Evolutionary conservation across 2,113 vertebrate genomes (phyloP), one percentile per base, ranked within the genome.

Genomic region (Menura novaehollandiae): DNA sequence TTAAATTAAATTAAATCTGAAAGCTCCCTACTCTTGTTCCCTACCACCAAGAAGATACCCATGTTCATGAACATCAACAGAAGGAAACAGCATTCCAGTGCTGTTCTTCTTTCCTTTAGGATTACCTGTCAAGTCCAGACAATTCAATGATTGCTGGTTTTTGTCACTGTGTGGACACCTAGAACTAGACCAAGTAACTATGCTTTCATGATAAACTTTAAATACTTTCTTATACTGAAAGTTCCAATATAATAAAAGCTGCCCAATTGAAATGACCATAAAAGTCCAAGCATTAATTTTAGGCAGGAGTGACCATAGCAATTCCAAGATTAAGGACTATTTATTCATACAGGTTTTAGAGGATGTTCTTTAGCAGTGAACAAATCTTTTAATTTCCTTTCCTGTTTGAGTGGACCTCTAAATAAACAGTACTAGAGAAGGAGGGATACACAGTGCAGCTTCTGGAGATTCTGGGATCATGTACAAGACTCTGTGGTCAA

Each of bases 321-420:
- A 94, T 90, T 91, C 56, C 18, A 76, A 84, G 71, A 76, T 46
- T 43, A 74, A 92, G n/a, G 63, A 87, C 89, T 91, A 49, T 78
- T 97, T 95, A 86, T 94, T 82, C 55, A 19, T 86, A 30, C 46
- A 24, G 60, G 30, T 79, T 93, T 75, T 86, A 44, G 79, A 78
- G 68, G 69, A 85, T 88, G 13, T 93, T 93, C 46, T 37, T 13
- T 52, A 95, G 81, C 75, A 88, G 52, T 52, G 26, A 93, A 93
- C 30, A 68, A 30, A 27, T 41, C 63, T 77, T 88, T 95, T 27
- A 6, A 92, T 97, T 97, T 95, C 87, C 94, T 95, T 95, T 92
- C 43, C 23, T 2, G 0, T 83, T 90, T 55, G 33, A 83, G 41
- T 71, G 41, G 39, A 92, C 33, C 41, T 80, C 51, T 94, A 80